These are phyloP conservation scores for Ceratosolen fusciceps DNA, from an alignment of 1,140 invertebrate genomes.

Conservation along the genomic window DNA sequence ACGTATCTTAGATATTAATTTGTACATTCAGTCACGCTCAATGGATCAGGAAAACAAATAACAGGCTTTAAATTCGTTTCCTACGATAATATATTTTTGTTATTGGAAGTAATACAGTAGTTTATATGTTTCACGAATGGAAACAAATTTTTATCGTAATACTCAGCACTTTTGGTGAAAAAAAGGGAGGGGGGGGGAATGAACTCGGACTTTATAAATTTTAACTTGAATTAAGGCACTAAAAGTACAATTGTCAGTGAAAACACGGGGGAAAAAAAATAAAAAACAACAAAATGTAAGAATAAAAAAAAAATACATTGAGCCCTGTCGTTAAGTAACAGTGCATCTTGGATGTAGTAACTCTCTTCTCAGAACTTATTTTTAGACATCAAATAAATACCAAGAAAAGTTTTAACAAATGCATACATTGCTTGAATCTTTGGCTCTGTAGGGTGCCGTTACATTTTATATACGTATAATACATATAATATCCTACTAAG, in stretches of 20 bases:
- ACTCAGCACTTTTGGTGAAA: slow-evolving; percentile 26
- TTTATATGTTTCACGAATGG: slow-evolving; percentile 40
- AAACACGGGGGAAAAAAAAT: slow-evolving; percentile 9
- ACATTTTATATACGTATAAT: slow-evolving; percentile 47
- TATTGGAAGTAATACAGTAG: slow-evolving; percentile 59
- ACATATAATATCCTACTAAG: slow-evolving; percentile 44
- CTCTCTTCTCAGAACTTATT: slow-evolving; percentile 46
- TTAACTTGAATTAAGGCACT: slow-evolving; percentile 46
- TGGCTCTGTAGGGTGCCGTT: slow-evolving; percentile 52
- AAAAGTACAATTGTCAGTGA: slow-evolving; percentile 32
- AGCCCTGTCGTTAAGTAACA: slow-evolving; percentile 45
- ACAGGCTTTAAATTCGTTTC: slow-evolving; percentile 56
- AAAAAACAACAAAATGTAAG: neutral
- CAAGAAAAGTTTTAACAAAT: slow-evolving; percentile 42
- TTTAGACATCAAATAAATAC: slow-evolving; percentile 50
- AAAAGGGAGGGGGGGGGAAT: no score
- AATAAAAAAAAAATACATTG: slow-evolving; percentile 38
- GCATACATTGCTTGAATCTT: slow-evolving; percentile 53
- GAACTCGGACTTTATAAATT: slow-evolving; percentile 39
- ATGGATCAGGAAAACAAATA: slow-evolving; percentile 49
- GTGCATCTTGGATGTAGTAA: slow-evolving; percentile 45
- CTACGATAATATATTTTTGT: slow-evolving; percentile 61
- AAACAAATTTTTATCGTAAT: slow-evolving; percentile 49
- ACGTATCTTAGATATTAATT: slow-evolving; percentile 52
- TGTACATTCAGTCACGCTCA: slow-evolving; percentile 53